Evolutionary conservation across 2,113 vertebrate species (phyloP).

Genomic region (Opisthocomus hoazin): DNA sequence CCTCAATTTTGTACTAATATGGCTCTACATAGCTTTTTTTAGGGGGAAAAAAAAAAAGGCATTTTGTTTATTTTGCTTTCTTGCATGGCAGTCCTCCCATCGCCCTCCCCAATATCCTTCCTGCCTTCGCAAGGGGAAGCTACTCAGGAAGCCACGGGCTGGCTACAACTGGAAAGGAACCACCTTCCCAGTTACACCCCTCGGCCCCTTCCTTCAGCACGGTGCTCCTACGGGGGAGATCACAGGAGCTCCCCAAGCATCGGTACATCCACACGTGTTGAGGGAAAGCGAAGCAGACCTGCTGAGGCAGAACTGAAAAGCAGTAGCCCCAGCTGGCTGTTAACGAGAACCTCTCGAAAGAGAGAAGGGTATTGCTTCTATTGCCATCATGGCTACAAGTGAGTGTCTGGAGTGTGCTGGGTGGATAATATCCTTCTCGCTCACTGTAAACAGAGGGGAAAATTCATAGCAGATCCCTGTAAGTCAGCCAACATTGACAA

Average conservation of each 20-base stretch:
- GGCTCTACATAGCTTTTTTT: neutral
- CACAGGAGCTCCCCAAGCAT: neutral
- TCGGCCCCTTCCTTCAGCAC: neutral
- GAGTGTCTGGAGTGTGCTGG: neutral
- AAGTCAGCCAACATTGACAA: neutral
- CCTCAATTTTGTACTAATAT: neutral
- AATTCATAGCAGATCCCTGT: neutral
- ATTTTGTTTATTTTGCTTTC: neutral
- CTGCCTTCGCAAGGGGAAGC: neutral
- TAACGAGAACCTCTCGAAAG: neutral
- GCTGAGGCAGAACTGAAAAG: neutral
- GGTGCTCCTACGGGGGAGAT: neutral
- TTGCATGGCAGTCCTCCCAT: neutral
- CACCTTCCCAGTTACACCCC: neutral
- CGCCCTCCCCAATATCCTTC: neutral
- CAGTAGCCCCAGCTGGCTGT: neutral
- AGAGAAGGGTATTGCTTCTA: neutral
- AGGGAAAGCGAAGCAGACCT: neutral
- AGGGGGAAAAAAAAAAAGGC: fast-evolving
- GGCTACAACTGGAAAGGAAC: neutral
- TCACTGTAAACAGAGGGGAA: neutral
- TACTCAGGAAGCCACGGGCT: neutral
- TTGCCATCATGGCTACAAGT: neutral
- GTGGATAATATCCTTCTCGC: neutral
- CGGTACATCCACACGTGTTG: neutral